Conservation (phyloP, 2,113 vertebrate species). For the Corvus hawaiiensis region DNA sequence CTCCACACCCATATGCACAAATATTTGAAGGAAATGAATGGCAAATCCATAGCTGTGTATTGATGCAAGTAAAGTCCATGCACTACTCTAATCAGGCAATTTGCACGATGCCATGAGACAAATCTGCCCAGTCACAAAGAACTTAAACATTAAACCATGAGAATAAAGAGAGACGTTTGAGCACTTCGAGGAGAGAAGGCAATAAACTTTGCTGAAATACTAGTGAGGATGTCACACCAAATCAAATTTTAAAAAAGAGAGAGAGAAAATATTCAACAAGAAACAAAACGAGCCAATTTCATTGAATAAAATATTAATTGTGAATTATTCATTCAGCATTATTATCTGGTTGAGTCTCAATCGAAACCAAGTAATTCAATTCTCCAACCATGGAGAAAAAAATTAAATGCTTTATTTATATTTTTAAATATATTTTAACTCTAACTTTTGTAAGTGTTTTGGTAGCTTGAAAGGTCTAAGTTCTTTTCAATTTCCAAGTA, state of each 20-base stretch:
- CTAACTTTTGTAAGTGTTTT: not conserved
- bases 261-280: not conserved
- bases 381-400: not conserved
- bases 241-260: not conserved
- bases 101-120: not conserved
- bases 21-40: not conserved
- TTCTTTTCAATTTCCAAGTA: not conserved
- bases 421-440: not conserved
- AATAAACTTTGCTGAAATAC: not conserved
- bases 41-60: not conserved
- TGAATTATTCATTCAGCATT: not conserved
- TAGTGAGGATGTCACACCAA: not conserved
- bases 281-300: not conserved
- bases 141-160: not conserved
- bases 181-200: not conserved
- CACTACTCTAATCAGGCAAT: not conserved
- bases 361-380: constrained; percentile 4
- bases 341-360: not conserved
- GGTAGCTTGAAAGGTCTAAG: not conserved
- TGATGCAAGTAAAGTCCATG: not conserved
- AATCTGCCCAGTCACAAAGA: not conserved
- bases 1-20: not conserved
- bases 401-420: not conserved
- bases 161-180: not conserved
- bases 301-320: not conserved